Evolutionary conservation across 2,888 invertebrate species (phyloP), one percentile per base, ranked within the genome.

Genomic region (Eugnorisma glareosa): DNA sequence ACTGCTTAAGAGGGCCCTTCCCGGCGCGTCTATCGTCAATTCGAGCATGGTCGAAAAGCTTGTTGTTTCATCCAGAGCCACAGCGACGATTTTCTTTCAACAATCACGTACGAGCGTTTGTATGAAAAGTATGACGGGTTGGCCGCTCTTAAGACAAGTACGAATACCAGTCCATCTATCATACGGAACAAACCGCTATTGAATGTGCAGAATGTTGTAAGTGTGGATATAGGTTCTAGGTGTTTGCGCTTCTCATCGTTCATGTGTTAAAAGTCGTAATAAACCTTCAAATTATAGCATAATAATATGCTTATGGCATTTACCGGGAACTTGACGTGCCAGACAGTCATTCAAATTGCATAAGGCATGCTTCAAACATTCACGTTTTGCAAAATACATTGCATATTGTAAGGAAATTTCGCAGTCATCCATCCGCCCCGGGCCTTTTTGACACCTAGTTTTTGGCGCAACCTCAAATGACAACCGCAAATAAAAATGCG

Each of bases 401-500:
- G 59, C 66, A 70, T 69, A 81, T 67, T 54, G 84, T 79, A 81
- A 71, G 66, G n/a, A 61, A 63, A 67, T 84, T 45, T 48, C 13
- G 31, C 24, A 61, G 45, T 48, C 48, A 70, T 71, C 51, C 48
- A 70, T 71, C 51, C 45, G 31, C 48, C 28, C 8, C 15, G 13
- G 10, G 21, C 45, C 40, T 43, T 77, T 79, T 78, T 84, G 67
- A 79, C 70, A 79, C 59, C 51, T 61, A 35, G 21, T 54, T 71
- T 68, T 79, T 84, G 54, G 67, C 48, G 80, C 51, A 73, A 84
- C 43, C 69, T 69, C 73, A 67, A 78, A 71, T 63, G 63, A 64
- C 28, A 73, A 79, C 81, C 51, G 79, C 84, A 54, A 67, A 83
- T 77, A 63, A 83, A 78, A 79, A 83, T 77, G 54, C 54, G 61